A percentile compares a stretch with the other conserved stretches of the same genome.
phyloP scores from a whole-genome alignment of 2,113 vertebrate genomes.

The Atrichornis clamosus region DNA sequence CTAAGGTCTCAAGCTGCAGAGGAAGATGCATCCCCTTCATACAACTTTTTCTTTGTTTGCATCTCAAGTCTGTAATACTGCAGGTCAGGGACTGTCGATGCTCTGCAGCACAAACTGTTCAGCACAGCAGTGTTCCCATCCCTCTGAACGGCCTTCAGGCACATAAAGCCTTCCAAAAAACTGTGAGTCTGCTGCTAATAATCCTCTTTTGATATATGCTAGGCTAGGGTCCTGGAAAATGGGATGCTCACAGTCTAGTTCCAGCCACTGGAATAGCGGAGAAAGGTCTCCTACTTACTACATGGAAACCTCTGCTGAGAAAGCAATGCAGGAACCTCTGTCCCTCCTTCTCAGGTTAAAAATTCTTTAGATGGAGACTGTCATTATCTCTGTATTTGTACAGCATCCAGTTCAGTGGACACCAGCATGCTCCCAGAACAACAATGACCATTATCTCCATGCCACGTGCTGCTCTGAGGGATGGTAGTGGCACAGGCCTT shows the following conservation, averaged over 20 bases:
- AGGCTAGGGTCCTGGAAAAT: background rate
- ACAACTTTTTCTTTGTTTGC: background rate
- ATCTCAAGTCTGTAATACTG: background rate
- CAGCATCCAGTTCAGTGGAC: background rate
- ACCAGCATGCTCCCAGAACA: background rate
- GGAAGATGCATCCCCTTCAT: background rate
- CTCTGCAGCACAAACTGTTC: background rate
- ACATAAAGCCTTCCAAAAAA: background rate
- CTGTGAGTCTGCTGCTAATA: background rate
- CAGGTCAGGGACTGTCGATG: background rate
- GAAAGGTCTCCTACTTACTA: background rate
- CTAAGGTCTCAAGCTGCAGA: background rate
- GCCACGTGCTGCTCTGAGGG: background rate
- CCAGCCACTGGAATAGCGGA: background rate
- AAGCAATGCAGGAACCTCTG: background rate
- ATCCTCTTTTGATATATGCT: background rate
- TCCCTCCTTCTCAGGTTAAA: background rate
- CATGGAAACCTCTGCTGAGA: background rate
- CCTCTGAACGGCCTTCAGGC: background rate
- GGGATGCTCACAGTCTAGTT: background rate
- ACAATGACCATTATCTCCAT: background rate
- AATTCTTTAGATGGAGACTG: background rate
- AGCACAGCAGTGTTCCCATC: background rate
- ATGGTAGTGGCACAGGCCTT: background rate
- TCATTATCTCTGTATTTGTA: background rate